Evolutionary conservation across 2,888 invertebrate genomes (phyloP).

Genomic region (Epistrophe eligans): DNA sequence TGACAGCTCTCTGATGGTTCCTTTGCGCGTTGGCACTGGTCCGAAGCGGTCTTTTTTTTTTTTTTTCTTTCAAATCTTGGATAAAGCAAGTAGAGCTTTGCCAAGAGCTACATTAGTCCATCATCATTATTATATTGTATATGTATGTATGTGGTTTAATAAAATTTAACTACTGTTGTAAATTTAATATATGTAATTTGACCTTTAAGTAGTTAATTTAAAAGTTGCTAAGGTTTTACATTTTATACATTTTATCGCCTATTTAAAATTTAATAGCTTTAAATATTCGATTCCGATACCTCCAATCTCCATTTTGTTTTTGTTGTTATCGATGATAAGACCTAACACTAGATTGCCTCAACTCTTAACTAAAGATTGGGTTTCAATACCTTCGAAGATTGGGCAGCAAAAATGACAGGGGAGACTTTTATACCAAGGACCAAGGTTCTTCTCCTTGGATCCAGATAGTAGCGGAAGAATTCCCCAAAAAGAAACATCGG

Average conservation of each 20-base stretch:
- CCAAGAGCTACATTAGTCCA: constrained; percentile 22
- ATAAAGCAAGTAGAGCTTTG: constrained; percentile 4
- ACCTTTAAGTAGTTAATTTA: constrained; percentile 16
- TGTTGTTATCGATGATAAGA: not conserved
- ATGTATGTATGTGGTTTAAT: constrained; percentile 5
- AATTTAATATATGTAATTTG: not conserved
- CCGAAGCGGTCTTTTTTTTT: constrained; percentile 1
- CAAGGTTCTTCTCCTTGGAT: no score
- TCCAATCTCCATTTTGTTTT: not conserved
- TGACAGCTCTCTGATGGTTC: constrained; percentile 12
- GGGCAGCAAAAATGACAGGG: no score
- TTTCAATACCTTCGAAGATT: no score
- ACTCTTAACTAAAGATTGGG: no score
- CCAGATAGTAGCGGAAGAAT: no score
- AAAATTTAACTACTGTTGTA: not conserved
- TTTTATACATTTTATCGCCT: not conserved
- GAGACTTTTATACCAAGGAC: no score
- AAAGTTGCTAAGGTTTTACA: constrained; percentile 10
- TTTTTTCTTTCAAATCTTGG: constrained; percentile 22
- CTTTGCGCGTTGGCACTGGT: constrained; percentile 1
- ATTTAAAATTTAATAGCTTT: not conserved
- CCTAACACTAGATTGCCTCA: no score
- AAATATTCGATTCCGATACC: not conserved
- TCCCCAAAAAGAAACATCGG: no score
- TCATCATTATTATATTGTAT: constrained; percentile 21